Conservation (phyloP, 92 coral and sea anemone genomes). For the Heteractis magnifica region DNA sequence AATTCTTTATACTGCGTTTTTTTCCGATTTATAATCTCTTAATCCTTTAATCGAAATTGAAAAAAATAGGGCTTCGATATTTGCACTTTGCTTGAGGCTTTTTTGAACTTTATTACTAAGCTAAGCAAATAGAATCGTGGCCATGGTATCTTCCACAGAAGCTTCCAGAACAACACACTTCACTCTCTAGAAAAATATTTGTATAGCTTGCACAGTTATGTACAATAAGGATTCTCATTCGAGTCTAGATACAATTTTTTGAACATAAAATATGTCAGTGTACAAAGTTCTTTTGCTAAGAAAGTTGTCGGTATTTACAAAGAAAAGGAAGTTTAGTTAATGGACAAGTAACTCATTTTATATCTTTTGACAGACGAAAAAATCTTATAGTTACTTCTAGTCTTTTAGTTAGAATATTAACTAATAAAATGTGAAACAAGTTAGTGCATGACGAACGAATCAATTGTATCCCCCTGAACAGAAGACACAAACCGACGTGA, state of each 20-base stretch:
- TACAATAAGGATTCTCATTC: background rate
- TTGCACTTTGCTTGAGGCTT: slow-evolving; percentile 2
- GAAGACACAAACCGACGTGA: background rate
- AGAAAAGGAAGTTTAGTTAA: background rate
- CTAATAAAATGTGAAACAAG: background rate
- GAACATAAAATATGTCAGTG: background rate
- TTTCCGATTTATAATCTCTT: slow-evolving; percentile 8
- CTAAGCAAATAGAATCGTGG: background rate
- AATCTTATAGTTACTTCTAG: background rate
- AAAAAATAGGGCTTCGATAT: background rate
- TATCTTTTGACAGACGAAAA: background rate
- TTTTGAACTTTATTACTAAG: background rate
- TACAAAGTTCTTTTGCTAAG: background rate
- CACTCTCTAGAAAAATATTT: background rate
- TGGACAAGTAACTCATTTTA: background rate
- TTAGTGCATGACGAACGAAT: background rate
- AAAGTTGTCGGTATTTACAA: background rate
- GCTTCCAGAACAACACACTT: background rate
- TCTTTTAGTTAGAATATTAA: background rate
- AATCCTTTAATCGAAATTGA: slow-evolving; percentile 17
- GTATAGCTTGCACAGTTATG: background rate
- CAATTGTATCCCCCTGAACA: background rate
- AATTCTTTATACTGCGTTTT: slow-evolving; percentile 6
- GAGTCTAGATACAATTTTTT: background rate
- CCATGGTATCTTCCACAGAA: background rate